phyloP scores from a whole-genome alignment of 2,797 vertebrate genomes.

The Distichodus sexfasciatus region DNA sequence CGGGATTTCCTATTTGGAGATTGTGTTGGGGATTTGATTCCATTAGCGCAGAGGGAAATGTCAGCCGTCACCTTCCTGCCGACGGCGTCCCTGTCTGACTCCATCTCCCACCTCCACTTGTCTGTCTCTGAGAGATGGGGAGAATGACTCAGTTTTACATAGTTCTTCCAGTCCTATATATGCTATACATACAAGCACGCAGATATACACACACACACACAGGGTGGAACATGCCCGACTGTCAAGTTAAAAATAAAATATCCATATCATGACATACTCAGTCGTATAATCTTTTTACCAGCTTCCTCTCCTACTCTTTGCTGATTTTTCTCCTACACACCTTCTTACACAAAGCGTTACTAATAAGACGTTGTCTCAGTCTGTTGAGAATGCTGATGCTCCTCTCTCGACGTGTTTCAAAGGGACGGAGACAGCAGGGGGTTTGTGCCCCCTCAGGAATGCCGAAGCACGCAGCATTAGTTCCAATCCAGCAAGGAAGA shows the following conservation, averaged over 20 bases:
- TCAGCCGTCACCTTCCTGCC: slow-evolving; percentile 36
- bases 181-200: slow-evolving; percentile 8
- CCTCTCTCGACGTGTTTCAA: neutral
- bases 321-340: too few relatives aligned
- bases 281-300: too few relatives aligned
- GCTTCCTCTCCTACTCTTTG: too few relatives aligned
- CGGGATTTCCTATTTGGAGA: slow-evolving; percentile 51
- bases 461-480: neutral
- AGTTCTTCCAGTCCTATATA: slow-evolving; percentile 9
- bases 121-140: slow-evolving; percentile 30
- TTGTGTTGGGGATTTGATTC: slow-evolving; percentile 46
- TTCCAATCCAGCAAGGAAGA: too few relatives aligned
- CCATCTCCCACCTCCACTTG: slow-evolving; percentile 17
- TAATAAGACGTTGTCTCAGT: neutral
- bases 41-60: slow-evolving; percentile 46
- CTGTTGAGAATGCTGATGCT: neutral
- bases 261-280: too few relatives aligned
- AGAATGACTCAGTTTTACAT: neutral
- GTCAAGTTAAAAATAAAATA: too few relatives aligned
- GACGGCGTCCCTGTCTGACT: slow-evolving; percentile 41
- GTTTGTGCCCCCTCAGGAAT: neutral
- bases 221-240: too few relatives aligned
- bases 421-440: neutral
- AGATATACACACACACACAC: neutral
- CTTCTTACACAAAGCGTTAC: too few relatives aligned